Evolutionary conservation across 2,888 invertebrate genomes (phyloP).

Genomic region (Cheilosia variabilis): DNA sequence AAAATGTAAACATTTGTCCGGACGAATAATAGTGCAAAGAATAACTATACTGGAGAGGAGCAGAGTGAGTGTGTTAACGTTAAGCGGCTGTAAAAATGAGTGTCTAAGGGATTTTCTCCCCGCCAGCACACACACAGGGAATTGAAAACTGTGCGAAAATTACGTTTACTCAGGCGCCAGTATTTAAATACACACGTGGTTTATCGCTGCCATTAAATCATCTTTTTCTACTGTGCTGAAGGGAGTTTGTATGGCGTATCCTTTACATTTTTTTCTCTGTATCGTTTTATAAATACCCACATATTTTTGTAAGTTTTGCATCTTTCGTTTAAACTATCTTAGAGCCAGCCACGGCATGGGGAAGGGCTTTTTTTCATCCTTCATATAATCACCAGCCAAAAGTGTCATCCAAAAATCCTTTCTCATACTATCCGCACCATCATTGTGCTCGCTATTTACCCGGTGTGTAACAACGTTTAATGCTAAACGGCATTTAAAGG

Average conservation of each 20-base stretch:
- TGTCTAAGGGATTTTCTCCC: slow-evolving; percentile 70
- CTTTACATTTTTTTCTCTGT: slow-evolving; percentile 9
- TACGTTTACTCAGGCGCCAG: slow-evolving; percentile 84
- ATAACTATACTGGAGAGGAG: slow-evolving; percentile 4
- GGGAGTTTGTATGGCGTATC: not conserved
- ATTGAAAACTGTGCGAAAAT: slow-evolving; percentile 79
- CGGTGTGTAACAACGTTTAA: slow-evolving; percentile 43
- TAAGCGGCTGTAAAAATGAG: slow-evolving; percentile 51
- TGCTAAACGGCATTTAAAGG: slow-evolving; percentile 72
- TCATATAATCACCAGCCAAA: slow-evolving; percentile 62
- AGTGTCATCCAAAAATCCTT: slow-evolving; percentile 55
- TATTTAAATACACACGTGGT: slow-evolving; percentile 84
- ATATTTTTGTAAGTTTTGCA: slow-evolving; percentile 35
- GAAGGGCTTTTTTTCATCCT: not conserved
- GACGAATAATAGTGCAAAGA: slow-evolving; percentile 52
- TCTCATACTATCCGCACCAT: slow-evolving; percentile 1
- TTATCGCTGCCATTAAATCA: slow-evolving; percentile 84
- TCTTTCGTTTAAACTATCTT: slow-evolving; percentile 54
- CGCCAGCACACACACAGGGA: slow-evolving; percentile 24
- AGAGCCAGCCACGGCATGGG: slow-evolving; percentile 13
- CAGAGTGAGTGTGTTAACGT: not conserved
- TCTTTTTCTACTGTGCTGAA: slow-evolving; percentile 50
- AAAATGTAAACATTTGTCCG: slow-evolving; percentile 71
- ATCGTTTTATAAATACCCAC: not conserved
- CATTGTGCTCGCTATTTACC: not conserved